Base-by-base conservation (phyloP, 2,797 vertebrate genomes). In the Todus mexicanus region DNA sequence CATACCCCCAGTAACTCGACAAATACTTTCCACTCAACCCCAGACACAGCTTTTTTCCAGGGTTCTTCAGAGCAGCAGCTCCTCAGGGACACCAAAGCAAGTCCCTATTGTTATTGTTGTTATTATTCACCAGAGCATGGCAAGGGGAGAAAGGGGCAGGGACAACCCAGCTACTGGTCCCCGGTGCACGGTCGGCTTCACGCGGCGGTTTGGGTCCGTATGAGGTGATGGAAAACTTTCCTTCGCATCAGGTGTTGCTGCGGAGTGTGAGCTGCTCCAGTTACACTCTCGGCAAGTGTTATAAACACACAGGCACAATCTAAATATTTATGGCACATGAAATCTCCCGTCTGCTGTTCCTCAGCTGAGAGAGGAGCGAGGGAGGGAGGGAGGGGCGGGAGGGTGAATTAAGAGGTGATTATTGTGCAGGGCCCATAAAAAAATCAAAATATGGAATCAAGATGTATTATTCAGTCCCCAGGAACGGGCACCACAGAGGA, bases 261-360 rank as follows among this genome's bases (percentile, higher is more conserved):
- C 86, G 4, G 90, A 95, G 94, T 4, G 56, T 45, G 95, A 96
- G 94, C 90, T 37, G 83, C 96, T 96, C 74, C 89, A 84, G 95
- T 95, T 95, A 82, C 96, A 93, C 90, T 82, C 93, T 70, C 33
- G 17, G 96, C 95, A 95, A 96, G 95, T 84, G 96, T 95, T 96
- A 95, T 97, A 97, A 97, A 97, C 97, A 96, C 97, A 94, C 93
- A 96, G 95, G 94, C 96, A 95, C 96, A 96, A 96, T 89, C 95
- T 96, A 97, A 97, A 97, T 95, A 97, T 97, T 97, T 97, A 96
- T 95, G 95, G 95, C 96, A 96, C 95, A 63, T 96, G 96, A 97
- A 96, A 96, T 93, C 93, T 96, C 93, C 96, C 84, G 86, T 95
- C 96, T 97, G 97, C 96, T 82, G 92, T 69, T 91, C 91, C 90